Conservation (phyloP, 2,113 vertebrate genomes). For the Neofelis nebulosa region DNA sequence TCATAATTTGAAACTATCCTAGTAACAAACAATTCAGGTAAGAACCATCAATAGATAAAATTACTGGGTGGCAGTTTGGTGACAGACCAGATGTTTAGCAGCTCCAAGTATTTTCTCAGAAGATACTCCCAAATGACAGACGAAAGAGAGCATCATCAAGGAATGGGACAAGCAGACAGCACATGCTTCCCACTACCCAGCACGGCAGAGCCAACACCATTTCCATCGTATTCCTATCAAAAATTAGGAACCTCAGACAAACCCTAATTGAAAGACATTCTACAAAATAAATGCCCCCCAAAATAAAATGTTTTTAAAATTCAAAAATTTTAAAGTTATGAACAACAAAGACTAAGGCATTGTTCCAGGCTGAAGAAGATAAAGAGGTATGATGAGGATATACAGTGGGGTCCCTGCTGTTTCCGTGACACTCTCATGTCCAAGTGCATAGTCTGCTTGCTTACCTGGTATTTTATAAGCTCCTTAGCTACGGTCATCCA, state of each 20-base stretch:
- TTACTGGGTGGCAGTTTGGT: background rate
- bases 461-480: background rate
- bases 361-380: background rate
- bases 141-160: background rate
- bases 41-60: background rate
- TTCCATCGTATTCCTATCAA: background rate
- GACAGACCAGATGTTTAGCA: background rate
- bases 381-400: background rate
- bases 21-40: background rate
- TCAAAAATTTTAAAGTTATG: background rate
- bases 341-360: background rate
- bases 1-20: background rate
- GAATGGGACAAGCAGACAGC: background rate
- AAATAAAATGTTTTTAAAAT: background rate
- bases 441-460: background rate
- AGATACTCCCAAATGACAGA: background rate
- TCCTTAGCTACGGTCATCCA: background rate
- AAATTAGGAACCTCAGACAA: background rate
- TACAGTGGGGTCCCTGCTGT: background rate
- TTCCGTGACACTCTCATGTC: background rate
- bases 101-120: slow-evolving; percentile 7
- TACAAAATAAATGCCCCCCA: background rate
- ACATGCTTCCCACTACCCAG: background rate
- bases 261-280: background rate
- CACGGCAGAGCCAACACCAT: background rate